Evolutionary conservation across 1,140 invertebrate genomes (phyloP), one percentile per base, ranked within the genome.

Genomic region (Battus philenor): DNA sequence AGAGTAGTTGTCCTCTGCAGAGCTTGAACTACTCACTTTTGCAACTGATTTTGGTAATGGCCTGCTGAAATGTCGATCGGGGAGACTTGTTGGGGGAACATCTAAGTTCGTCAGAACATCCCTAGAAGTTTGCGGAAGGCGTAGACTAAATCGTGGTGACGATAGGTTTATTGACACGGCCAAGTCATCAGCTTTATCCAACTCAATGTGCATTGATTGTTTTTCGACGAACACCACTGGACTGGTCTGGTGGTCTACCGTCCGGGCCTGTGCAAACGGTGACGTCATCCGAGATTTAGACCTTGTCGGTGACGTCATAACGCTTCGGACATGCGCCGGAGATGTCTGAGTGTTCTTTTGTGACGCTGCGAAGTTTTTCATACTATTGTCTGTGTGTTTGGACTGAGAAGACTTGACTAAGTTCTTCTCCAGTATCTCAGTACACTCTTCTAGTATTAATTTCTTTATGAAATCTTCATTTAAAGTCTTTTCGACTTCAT

Each of bases 281-380:
- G 86, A 86, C 15, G 83, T 78, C 0, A 73, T 76, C 44, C 77
- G 62, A 1, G 78, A 81, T 54, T 83, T 84, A 10, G 68, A 76
- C 44, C 38, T 68, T 4, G 55, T 76, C 2, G 86, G 86, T 18
- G 86, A 86, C 0, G 85, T 78, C 74, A 85, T 85, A 1, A 79
- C 66, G 50, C 58, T 67, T 48, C 85, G 79, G 0, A 80, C 71
- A 17, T 69, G 75, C n/a, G 76, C 70, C 5, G 86, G 86, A 4
- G 86, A 87, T 3, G 86, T 87, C 50, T 83, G 82, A 1, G 79
- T 86, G 12, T 70, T 76, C 49, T 81, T 86, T 38, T 73, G 76
- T 5, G 53, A 61, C 2, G 69, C 59, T 9, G 50, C 36, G 1
- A 69, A 22, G 50, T 83, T 82, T 29, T 56, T 70, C 20, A 53